Percentiles rank a stretch among this genome's conserved stretches.
These are phyloP conservation scores for Lophotis ruficrista DNA, from an alignment of 2,113 vertebrate genomes.

Conservation along the genomic window DNA sequence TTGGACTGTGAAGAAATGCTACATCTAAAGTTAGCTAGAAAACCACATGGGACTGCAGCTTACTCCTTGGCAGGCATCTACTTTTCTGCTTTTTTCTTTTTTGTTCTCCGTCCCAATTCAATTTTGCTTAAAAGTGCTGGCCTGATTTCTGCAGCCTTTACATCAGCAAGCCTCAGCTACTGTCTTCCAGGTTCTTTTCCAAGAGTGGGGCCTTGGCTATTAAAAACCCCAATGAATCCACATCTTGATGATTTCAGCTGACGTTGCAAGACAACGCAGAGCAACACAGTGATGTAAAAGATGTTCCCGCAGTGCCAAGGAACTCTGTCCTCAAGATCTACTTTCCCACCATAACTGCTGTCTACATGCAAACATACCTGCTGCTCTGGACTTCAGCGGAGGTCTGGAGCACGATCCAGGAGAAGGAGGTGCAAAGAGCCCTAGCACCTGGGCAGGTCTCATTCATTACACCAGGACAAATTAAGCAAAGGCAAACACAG, in stretches of 20 bases:
- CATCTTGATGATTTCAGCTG: background rate
- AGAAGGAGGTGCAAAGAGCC: background rate
- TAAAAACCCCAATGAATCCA: background rate
- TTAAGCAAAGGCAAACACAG: background rate
- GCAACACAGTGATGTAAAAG: background rate
- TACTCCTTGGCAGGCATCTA: background rate
- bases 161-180: background rate
- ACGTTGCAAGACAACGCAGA: background rate
- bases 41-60: background rate
- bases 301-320: background rate
- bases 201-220: background rate
- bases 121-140: background rate
- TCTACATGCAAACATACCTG: background rate
- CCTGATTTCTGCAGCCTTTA: background rate
- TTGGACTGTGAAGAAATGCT: background rate
- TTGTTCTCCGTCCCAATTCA: background rate
- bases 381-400: background rate
- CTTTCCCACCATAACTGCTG: background rate
- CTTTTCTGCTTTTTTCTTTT: background rate
- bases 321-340: background rate
- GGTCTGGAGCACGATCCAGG: background rate
- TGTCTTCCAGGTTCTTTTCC: background rate
- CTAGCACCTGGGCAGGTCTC: background rate
- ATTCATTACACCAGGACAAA: background rate
- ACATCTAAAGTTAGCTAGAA: background rate